Percentiles rank a stretch among this genome's conserved stretches.
Conservation (phyloP, 2,888 invertebrate genomes). For the Pammene fasciana region DNA sequence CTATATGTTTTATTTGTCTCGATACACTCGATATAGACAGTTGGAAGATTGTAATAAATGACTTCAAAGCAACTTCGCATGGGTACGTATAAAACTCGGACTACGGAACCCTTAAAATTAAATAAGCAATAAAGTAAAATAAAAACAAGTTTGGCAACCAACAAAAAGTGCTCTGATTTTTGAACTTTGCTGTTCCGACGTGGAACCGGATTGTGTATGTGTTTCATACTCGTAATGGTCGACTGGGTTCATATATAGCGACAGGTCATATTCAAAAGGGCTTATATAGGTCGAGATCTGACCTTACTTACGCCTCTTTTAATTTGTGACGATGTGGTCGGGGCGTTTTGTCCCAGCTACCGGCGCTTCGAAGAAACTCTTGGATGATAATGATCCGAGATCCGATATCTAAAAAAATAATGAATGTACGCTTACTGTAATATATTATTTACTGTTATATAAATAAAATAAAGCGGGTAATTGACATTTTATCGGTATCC, state of each 20-base stretch:
- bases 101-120: constrained; percentile 17
- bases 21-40: too few species aligned
- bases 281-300: not conserved
- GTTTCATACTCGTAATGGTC: constrained; percentile 36
- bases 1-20: too few species aligned
- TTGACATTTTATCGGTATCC: not conserved
- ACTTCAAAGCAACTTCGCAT: too few species aligned
- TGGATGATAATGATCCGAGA: constrained; percentile 28
- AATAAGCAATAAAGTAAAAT: constrained; percentile 25
- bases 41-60: too few species aligned
- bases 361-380: constrained; percentile 40
- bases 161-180: constrained; percentile 42
- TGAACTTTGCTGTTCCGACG: constrained; percentile 30
- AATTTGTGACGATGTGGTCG: not conserved
- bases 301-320: not conserved
- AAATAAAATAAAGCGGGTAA: not conserved
- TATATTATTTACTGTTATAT: constrained; percentile 4
- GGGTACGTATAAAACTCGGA: not conserved
- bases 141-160: constrained; percentile 24
- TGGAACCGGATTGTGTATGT: constrained; percentile 33
- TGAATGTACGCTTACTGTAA: constrained; percentile 12
- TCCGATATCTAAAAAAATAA: constrained; percentile 14
- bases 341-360: constrained; percentile 31
- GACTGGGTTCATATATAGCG: constrained; percentile 35
- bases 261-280: constrained; percentile 15